Evolutionary conservation across 1,140 invertebrate genomes (phyloP), one percentile per base, ranked within the genome.

Genomic region (Drosophila neocordata): DNA sequence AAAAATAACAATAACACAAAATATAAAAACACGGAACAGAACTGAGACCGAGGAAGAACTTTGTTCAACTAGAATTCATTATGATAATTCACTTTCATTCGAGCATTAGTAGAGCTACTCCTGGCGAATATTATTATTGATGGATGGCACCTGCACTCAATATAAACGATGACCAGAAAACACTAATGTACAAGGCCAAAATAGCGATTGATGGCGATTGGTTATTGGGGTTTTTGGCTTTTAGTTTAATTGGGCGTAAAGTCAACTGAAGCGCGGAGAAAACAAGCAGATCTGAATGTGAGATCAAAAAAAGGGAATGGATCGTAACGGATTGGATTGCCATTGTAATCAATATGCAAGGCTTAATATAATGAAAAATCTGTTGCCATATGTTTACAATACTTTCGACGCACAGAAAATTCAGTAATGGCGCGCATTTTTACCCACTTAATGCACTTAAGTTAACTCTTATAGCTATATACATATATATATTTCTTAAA

Each of bases 171-270:
- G 57, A 64, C 62, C 74, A 71, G 27, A n/a, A 27, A 38, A 44
- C 20, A 68, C 58, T 61, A 55, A 27, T 15, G 20, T 22, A 58
- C 58, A 51, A 44, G 65, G 64, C 41, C 57, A 60, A 51, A 48
- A 65, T 73, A 55, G 58, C 55, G 24, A 57, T 67, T 73, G 64
- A 52, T 73, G 59, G 13, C 58, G 56, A 58, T 48, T 48, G 15
- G 8, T 9, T 8, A 48, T 48, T 20, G 41, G 41, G 41, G 41
- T 48, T 48, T 48, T 48, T 64, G 65, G 81, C 81, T 85, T 74
- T 85, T 85, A 85, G 82, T 37, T 61, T 85, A 85, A 85, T 85
- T 87, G 82, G 65, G 82, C 81, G 82, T 81, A 56, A 76, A 76
- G 57, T 7, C 72, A 68, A 38, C 72, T 65, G 72, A 63, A 66